phyloP scores from a whole-genome alignment of 2,113 vertebrate species.

The Zonotrichia leucophrys region DNA sequence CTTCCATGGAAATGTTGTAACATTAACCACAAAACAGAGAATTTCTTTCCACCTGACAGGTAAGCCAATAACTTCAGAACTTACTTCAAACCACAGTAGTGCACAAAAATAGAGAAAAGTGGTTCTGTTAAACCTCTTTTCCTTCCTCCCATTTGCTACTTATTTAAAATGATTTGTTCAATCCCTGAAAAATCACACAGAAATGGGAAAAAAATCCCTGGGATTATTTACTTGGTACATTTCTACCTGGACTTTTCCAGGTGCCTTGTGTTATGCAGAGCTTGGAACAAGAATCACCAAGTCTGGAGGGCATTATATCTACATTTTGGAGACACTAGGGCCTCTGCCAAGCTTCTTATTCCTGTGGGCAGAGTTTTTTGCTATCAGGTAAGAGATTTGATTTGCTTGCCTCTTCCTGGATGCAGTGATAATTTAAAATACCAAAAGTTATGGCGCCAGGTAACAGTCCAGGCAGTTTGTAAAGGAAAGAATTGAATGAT shows the following conservation, averaged over 20 bases:
- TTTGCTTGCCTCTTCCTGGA: background rate
- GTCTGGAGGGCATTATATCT: conserved; percentile 88
- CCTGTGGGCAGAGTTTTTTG: conserved; percentile 85
- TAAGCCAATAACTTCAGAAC: background rate
- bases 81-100: background rate
- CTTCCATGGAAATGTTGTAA: background rate
- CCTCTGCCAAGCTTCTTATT: conserved; percentile 84
- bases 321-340: conserved; percentile 85
- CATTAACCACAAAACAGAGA: background rate
- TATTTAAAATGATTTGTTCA: background rate
- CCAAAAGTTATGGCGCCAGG: background rate
- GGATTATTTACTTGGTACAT: background rate
- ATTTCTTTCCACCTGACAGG: background rate
- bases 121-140: background rate
- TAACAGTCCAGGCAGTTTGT: background rate
- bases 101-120: background rate
- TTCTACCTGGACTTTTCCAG: conserved; percentile 63
- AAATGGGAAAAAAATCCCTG: background rate
- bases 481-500: background rate
- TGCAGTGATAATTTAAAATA: background rate
- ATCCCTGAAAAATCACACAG: background rate
- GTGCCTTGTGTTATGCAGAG: conserved; percentile 87
- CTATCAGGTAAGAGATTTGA: conserved; percentile 77
- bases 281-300: conserved; percentile 87
- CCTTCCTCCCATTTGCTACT: background rate